These are phyloP conservation scores for Siniperca scherzeri DNA, from an alignment of 2,797 vertebrate genomes.

Conservation along the genomic window DNA sequence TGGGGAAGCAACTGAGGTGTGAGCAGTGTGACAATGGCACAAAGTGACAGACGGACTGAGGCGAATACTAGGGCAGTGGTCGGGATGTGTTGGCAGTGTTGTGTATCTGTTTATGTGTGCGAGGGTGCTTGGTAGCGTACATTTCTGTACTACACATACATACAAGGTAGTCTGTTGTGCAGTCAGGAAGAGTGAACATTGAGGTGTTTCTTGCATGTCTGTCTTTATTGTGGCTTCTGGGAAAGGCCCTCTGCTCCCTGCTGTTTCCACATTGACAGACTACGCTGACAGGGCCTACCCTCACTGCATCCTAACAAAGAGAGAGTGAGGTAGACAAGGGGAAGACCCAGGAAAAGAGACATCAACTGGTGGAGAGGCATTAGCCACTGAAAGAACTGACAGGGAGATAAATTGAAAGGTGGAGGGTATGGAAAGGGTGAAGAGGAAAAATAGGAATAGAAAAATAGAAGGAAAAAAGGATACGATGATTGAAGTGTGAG, in stretches of 20 bases:
- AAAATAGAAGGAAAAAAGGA: neutral
- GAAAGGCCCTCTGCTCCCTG: constrained; percentile 57
- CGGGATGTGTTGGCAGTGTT: constrained; percentile 26
- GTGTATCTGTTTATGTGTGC: constrained; percentile 28
- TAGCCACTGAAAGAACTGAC: neutral
- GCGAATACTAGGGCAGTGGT: constrained; percentile 24
- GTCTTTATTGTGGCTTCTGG: constrained; percentile 53
- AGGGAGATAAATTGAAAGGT: neutral
- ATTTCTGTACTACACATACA: constrained; percentile 26
- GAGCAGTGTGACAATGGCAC: constrained; percentile 52
- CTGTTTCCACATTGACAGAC: constrained; percentile 62
- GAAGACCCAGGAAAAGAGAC: constrained; percentile 28
- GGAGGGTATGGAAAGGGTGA: neutral
- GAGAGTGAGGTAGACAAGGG: constrained; percentile 28
- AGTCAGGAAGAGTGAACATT: constrained; percentile 52
- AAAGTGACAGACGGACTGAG: constrained; percentile 55
- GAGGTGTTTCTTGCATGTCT: constrained; percentile 55
- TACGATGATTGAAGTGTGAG: neutral
- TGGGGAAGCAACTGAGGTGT: constrained; percentile 38
- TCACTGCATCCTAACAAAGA: constrained; percentile 60
- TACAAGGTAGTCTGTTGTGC: constrained; percentile 30
- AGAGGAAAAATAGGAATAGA: neutral
- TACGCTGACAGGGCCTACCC: constrained; percentile 54
- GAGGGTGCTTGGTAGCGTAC: neutral
- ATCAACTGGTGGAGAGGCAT: constrained; percentile 23